These are phyloP conservation scores for Hirtodrosophila cameraria DNA, from an alignment of 2,888 invertebrate species.

Conservation along the genomic window DNA sequence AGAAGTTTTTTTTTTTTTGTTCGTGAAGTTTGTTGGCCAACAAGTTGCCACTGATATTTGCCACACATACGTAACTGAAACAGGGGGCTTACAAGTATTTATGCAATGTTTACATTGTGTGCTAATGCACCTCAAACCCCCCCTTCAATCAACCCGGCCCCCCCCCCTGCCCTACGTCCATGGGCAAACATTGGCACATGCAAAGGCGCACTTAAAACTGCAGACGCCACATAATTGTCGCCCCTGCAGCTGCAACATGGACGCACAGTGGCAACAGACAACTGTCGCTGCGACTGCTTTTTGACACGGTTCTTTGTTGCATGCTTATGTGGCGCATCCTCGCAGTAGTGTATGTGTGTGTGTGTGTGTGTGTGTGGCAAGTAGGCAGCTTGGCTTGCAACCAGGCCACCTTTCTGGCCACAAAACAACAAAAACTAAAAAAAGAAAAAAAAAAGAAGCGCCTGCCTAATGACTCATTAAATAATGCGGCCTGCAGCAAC, in stretches of 20 bases:
- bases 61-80: slow-evolving; percentile 6
- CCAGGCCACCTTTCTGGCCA: slow-evolving; percentile 43
- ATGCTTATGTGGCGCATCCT: too few species aligned
- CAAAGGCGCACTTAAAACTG: slow-evolving; percentile 76
- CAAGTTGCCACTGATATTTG: slow-evolving; percentile 46
- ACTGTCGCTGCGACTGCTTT: slow-evolving; percentile 58
- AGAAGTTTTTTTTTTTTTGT: neutral
- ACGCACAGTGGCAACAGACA: slow-evolving; percentile 65
- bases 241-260: slow-evolving; percentile 47
- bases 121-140: slow-evolving; percentile 44
- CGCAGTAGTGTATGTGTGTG: neutral
- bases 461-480: slow-evolving; percentile 75
- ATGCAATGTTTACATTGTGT: slow-evolving; percentile 75
- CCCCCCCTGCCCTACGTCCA: neutral
- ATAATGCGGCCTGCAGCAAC: slow-evolving; percentile 51
- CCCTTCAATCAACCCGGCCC: neutral
- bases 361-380: neutral
- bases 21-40: slow-evolving; percentile 34
- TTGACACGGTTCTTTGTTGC: slow-evolving; percentile 59
- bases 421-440: too few species aligned
- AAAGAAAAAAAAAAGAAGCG: too few species aligned
- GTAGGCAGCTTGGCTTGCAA: slow-evolving; percentile 26
- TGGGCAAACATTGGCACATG: slow-evolving; percentile 69
- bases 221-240: slow-evolving; percentile 77
- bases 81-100: slow-evolving; percentile 58